Base-by-base conservation (phyloP, 1,140 invertebrate species). In the Thaumatotibia leucotreta region DNA sequence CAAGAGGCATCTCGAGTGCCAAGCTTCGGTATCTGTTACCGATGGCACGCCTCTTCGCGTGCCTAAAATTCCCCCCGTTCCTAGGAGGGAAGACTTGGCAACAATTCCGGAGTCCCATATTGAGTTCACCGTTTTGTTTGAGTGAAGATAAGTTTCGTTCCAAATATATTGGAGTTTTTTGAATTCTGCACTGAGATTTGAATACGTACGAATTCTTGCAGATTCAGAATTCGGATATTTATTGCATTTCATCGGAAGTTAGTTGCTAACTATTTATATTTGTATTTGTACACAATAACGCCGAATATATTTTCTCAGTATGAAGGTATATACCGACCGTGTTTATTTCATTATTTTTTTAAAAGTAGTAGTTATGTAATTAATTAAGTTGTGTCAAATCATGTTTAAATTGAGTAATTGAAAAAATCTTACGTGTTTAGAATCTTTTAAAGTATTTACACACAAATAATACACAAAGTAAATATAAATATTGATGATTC, bases 21-120 rank as follows among this genome's bases (percentile, higher is more conserved):
- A 85, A 83, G 72, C 76, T 69, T 74, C 62, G 70, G 72, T 64
- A 77, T 81, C 76, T 77, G 74, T 79, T 79, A 79, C 73, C 68
- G 61, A 77, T 74, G 73, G 74, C 75, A 72, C 72, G 77, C 75
- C 77, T 76, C 67, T 71, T 54, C 63, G 63, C 63, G 63, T 61
- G 63, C 69, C 72, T 76, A 72, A 75, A 69, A 74, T 58, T 35
- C 62, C 62, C 62, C 62, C 39, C 20, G 20, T 50, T 64, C 61
- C 66, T 66, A 68, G 68, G 52, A 63, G 65, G n/a, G n/a, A n/a
- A 65, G 52, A 76, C 67, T 86, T 84, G 82, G 81, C 82, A 86
- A 69, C 74, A 66, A 68, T 80, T 73, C 74, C 73, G 74, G 73
- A 79, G 74, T 69, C 71, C 66, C 81, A 80, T 80, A 83, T 83